Evolutionary conservation across 2,888 invertebrate genomes (phyloP).

Genomic region (Theodoxus fluviatilis): DNA sequence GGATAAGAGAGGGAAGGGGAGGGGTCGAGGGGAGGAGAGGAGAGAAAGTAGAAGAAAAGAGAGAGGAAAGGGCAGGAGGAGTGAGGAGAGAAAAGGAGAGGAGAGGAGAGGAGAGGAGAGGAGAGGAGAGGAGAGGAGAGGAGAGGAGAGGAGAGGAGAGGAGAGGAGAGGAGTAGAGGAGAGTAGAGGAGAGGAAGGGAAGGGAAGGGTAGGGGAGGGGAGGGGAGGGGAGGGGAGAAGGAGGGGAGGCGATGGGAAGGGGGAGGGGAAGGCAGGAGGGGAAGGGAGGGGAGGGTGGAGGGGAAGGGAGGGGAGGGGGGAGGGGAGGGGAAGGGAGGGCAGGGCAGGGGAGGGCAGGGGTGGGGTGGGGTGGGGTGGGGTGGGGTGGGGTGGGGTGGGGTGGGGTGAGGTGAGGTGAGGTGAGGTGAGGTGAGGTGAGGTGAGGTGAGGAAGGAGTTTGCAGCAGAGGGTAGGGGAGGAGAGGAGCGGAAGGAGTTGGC

Average conservation of each 20-base stretch:
- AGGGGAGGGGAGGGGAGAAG: neutral
- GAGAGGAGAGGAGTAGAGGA: neutral
- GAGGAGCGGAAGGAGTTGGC: neutral
- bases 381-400: neutral
- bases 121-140: constrained; percentile 8
- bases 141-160: neutral
- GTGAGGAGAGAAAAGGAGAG: no score
- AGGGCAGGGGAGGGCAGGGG: neutral
- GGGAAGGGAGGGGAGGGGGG: neutral
- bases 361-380: neutral
- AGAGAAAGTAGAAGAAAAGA: no score
- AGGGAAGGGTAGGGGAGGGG: neutral
- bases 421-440: neutral
- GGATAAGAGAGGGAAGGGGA: no score
- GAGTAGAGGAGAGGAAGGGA: neutral
- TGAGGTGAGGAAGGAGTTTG: neutral
- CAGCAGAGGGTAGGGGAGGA: neutral
- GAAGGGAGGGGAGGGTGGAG: neutral
- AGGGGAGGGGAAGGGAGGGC: neutral
- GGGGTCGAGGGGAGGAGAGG: no score
- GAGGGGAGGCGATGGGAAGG: neutral
- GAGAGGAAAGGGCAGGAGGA: no score
- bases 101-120: neutral
- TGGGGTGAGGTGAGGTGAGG: neutral
- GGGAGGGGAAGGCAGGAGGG: neutral